These are phyloP conservation scores for Hozukius guyotensis DNA, from an alignment of 2,797 vertebrate species.

Conservation along the genomic window DNA sequence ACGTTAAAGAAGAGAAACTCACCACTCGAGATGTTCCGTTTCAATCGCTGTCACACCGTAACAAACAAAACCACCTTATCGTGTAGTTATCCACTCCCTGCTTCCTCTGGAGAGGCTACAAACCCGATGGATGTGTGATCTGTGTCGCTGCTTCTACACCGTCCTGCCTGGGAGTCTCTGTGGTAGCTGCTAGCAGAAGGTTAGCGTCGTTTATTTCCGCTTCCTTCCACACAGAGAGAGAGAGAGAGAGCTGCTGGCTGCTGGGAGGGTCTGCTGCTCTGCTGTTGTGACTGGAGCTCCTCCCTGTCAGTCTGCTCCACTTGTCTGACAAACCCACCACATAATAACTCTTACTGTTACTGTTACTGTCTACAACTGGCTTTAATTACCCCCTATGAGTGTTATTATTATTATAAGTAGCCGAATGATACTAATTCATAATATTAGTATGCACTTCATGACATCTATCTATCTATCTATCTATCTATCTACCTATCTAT, in stretches of 20 bases:
- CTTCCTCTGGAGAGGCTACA: slow-evolving; percentile 59
- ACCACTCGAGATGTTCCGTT: slow-evolving; percentile 66
- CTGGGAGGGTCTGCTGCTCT: slow-evolving; percentile 36
- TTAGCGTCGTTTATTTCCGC: slow-evolving; percentile 79
- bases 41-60: slow-evolving; percentile 25
- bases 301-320: slow-evolving; percentile 43
- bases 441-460: neutral
- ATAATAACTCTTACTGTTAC: no score
- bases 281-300: slow-evolving; percentile 53
- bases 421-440: neutral
- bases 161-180: slow-evolving; percentile 50
- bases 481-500: neutral
- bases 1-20: slow-evolving; percentile 33
- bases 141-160: slow-evolving; percentile 46
- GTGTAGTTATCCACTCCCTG: slow-evolving; percentile 48
- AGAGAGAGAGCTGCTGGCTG: neutral
- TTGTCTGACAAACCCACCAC: neutral
- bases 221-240: slow-evolving; percentile 66
- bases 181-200: slow-evolving; percentile 64
- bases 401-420: neutral
- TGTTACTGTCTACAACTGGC: neutral
- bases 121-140: slow-evolving; percentile 32
- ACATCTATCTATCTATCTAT: neutral
- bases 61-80: slow-evolving; percentile 4
- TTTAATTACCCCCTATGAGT: neutral